Evolutionary conservation across 2,888 invertebrate species (phyloP), one percentile per base, ranked within the genome.

Genomic region (Anticlea derivata): DNA sequence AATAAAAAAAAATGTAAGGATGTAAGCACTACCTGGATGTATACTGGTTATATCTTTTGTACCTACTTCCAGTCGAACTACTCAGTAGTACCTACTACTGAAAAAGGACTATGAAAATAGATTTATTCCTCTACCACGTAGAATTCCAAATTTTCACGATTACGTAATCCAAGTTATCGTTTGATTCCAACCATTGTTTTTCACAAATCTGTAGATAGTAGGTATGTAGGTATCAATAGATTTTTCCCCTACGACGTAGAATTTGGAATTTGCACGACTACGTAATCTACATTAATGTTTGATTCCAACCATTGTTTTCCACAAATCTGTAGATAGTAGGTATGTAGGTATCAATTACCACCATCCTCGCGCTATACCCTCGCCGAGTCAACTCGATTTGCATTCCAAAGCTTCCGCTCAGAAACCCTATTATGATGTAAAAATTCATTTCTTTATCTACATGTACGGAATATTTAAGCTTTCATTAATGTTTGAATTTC

Each of bases 401-500:
- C 80, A 83, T 83, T 68, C 68, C 74, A 77, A 73, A 70, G 71
- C 66, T 61, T 59, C 52, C 58, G 60, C 54, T 56, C 57, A 58
- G 47, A 58, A 63, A 58, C 61, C 57, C 73, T 71, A 80, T 80
- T 80, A 79, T 80, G 66, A 83, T 80, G 80, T 79, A 80, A 85
- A 86, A 85, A 83, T 78, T 80, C 78, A 80, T 83, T 83, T 83
- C 78, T 82, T 78, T 83, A 83, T 86, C 82, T 83, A 83, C 82
- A 85, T 81, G 82, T 80, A 80, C 78, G 73, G 85, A 87, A 89
- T 87, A 86, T 86, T 84, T 78, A 81, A 85, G 68, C 81, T 72
- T 83, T 86, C 86, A 87, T 88, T 88, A 88, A 88, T 88, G 80
- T 88, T 88, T 84, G 81, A 87, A 78, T 86, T 88, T 83, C 83